These are phyloP conservation scores for Scaptomyza parva DNA, from an alignment of 2,888 invertebrate genomes.

Conservation along the genomic window DNA sequence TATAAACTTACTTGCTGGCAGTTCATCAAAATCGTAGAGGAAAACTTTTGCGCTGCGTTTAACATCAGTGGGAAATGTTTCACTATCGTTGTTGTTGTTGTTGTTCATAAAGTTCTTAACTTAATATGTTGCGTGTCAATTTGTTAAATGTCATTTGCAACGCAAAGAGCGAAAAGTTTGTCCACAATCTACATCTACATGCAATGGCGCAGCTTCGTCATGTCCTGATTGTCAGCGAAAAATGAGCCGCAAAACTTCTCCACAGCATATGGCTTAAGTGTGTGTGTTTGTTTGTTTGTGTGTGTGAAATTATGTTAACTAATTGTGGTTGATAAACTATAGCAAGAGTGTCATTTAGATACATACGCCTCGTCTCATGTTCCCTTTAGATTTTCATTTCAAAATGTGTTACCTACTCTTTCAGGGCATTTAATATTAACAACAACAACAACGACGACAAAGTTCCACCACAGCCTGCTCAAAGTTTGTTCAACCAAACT, in stretches of 20 bases:
- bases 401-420: slow-evolving; percentile 31
- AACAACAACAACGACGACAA: background rate
- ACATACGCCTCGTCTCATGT: background rate
- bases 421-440: slow-evolving; percentile 5
- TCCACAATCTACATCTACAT: slow-evolving; percentile 14
- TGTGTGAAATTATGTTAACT: slow-evolving; percentile 2
- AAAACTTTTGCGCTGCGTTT: slow-evolving; percentile 21
- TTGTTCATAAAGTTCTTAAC: slow-evolving; percentile 3
- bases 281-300: background rate
- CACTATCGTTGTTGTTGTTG: background rate
- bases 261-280: background rate
- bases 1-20: slow-evolving; percentile 25
- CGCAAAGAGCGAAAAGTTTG: slow-evolving; percentile 21
- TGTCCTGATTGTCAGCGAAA: slow-evolving; percentile 18
- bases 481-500: slow-evolving; percentile 50
- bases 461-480: slow-evolving; percentile 4
- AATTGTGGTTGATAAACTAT: slow-evolving; percentile 9
- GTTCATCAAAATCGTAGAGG: slow-evolving; percentile 25
- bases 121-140: slow-evolving; percentile 27
- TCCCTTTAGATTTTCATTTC: slow-evolving; percentile 22
- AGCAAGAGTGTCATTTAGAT: background rate
- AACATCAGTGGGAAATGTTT: slow-evolving; percentile 36
- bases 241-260: background rate
- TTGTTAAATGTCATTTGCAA: slow-evolving; percentile 38
- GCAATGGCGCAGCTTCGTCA: slow-evolving; percentile 6